Percentiles rank a stretch among this genome's conserved stretches.
Conservation (phyloP, 2,888 invertebrate genomes). For the Copidosoma aretas region DNA sequence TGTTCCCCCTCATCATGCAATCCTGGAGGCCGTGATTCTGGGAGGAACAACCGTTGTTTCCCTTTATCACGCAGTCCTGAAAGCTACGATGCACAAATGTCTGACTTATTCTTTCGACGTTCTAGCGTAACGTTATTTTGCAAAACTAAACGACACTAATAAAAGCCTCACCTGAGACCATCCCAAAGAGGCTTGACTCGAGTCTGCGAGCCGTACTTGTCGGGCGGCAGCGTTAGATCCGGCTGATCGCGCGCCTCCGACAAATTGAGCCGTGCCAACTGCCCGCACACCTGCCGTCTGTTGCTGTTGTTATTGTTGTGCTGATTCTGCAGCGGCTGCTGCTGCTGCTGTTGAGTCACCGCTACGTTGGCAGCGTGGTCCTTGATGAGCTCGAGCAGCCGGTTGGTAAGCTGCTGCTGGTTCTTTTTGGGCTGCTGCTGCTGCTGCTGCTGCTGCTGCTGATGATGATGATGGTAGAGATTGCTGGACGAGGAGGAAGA, state of each 20-base stretch:
- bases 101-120: background rate
- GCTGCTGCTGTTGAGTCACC: background rate
- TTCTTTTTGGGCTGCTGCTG: constrained; percentile 16
- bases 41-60: too few relatives aligned
- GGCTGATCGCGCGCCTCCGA: constrained; percentile 27
- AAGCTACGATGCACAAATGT: background rate
- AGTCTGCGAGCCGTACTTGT: background rate
- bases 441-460: constrained; percentile 21
- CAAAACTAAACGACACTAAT: too few relatives aligned
- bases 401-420: constrained; percentile 8
- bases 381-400: constrained; percentile 15
- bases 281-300: constrained; percentile 28
- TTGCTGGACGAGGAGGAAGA: constrained; percentile 10
- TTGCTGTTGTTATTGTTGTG: constrained; percentile 31
- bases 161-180: constrained; percentile 27
- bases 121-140: background rate
- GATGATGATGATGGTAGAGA: constrained; percentile 15
- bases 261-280: constrained; percentile 34
- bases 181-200: constrained; percentile 31
- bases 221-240: background rate
- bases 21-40: background rate
- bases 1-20: background rate
- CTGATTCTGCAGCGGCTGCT: constrained; percentile 7
- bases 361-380: constrained; percentile 23
- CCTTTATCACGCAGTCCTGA: background rate